These are phyloP conservation scores for Chamaedrilus cognettii DNA, from an alignment of 2,888 invertebrate species.

Conservation along the genomic window DNA sequence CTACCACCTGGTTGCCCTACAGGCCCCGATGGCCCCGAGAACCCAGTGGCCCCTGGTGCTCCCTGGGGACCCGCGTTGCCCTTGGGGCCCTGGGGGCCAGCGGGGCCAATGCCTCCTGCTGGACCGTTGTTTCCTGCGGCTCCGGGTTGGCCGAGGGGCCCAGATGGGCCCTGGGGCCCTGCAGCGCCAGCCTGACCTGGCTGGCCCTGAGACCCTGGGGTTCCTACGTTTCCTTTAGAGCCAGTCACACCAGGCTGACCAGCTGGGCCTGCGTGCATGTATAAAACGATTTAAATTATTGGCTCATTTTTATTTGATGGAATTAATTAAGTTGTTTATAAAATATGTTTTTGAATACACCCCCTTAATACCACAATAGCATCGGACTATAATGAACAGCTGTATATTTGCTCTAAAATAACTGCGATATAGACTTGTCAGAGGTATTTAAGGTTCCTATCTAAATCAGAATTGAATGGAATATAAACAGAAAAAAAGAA, in stretches of 20 bases:
- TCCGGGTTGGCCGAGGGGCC: conserved; percentile 2
- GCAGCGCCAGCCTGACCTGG: conserved; percentile 19
- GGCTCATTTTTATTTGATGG: too few relatives aligned
- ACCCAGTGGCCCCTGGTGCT: not conserved
- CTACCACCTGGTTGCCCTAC: conserved; percentile 1
- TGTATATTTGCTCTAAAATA: too few relatives aligned
- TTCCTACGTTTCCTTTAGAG: conserved; percentile 2
- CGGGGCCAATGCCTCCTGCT: not conserved
- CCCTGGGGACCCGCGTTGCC: not conserved
- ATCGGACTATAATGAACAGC: too few relatives aligned
- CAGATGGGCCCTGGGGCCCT: conserved; percentile 61
- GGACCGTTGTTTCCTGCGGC: not conserved
- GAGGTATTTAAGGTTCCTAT: too few relatives aligned
- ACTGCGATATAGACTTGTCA: too few relatives aligned
- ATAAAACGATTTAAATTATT: too few relatives aligned
- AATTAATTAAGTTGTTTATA: too few relatives aligned
- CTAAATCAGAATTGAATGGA: too few relatives aligned
- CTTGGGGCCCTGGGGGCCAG: conserved; percentile 1
- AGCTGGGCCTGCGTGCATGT: too few relatives aligned
- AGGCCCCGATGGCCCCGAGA: conserved; percentile 9
- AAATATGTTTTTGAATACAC: too few relatives aligned
- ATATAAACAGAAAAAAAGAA: too few relatives aligned
- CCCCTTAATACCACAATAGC: too few relatives aligned
- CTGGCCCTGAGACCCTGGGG: conserved; percentile 19
- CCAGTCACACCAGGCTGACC: conserved; percentile 9